A percentile compares a stretch with the other conserved stretches of the same genome.
phyloP scores from a whole-genome alignment of 2,888 invertebrate genomes.

The Lysandra bellargus region DNA sequence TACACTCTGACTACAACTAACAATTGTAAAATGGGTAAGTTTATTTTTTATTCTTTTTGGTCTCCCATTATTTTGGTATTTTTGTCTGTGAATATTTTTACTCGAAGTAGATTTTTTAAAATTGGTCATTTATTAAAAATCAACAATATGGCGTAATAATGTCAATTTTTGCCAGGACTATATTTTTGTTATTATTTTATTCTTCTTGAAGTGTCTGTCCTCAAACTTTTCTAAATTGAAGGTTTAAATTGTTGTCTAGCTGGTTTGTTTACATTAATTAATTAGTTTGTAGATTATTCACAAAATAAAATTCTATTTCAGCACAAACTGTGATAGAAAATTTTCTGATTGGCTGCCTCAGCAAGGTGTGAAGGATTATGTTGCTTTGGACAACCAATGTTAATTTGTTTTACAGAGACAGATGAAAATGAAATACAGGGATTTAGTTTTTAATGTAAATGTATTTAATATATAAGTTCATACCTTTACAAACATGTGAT shows the following conservation, averaged over 20 bases:
- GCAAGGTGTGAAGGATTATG: conserved; percentile 72
- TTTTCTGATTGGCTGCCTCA: conserved; percentile 82
- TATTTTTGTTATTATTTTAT: too few species aligned
- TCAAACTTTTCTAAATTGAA: too few species aligned
- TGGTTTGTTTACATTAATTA: too few species aligned
- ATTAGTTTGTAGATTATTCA: neutral
- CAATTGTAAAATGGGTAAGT: conserved; percentile 75
- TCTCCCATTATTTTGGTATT: neutral
- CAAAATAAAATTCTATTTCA: conserved; percentile 61
- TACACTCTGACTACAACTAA: conserved; percentile 88
- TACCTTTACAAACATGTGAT: conserved; percentile 69
- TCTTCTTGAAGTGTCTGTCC: too few species aligned
- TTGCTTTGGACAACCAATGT: conserved; percentile 66
- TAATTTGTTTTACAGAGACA: conserved; percentile 71
- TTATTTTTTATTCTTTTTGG: neutral
- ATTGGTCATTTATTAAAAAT: too few species aligned
- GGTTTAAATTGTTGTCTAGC: neutral
- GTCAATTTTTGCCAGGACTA: too few species aligned
- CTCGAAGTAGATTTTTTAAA: neutral
- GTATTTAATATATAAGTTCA: conserved; percentile 72
- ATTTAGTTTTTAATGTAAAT: conserved; percentile 78
- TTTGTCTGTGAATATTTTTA: neutral
- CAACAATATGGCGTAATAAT: too few species aligned
- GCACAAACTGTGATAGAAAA: conserved; percentile 90
- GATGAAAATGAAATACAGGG: conserved; percentile 75